Evolutionary conservation across 2,797 vertebrate species (phyloP).

Genomic region (Platalea minor): DNA sequence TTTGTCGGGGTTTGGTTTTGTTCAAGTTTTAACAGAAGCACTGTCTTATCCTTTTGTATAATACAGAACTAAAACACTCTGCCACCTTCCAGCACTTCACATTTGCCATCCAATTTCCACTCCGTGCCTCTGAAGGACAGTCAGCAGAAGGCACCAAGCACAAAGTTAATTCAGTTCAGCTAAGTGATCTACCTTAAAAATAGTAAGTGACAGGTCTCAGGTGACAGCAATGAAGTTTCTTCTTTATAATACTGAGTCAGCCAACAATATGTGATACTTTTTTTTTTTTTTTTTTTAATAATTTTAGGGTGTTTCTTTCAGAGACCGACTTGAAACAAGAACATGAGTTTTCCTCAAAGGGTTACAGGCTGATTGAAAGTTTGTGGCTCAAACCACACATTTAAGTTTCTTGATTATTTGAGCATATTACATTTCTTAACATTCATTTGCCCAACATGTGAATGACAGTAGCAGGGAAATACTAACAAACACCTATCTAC

Average conservation of each 20-base stretch:
- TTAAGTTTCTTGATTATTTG: not conserved
- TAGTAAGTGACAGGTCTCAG: not conserved
- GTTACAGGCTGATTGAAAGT: not conserved
- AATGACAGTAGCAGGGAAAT: not conserved
- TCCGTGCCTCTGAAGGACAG: not conserved
- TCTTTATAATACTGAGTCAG: not conserved
- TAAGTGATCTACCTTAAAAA: not conserved
- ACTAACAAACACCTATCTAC: not conserved
- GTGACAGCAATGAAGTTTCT: not conserved
- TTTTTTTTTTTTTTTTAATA: too few species aligned
- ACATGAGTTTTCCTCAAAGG: not conserved
- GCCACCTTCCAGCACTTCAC: not conserved
- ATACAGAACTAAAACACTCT: not conserved
- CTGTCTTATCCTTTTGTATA: not conserved
- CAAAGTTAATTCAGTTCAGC: not conserved
- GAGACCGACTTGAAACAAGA: not conserved
- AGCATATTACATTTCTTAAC: not conserved
- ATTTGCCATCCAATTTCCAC: fast-evolving
- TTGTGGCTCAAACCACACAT: not conserved
- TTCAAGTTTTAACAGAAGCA: not conserved
- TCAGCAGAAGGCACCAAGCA: not conserved
- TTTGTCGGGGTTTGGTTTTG: not conserved
- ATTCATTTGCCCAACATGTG: fast-evolving
- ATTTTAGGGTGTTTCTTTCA: not conserved
- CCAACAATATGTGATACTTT: too few species aligned